Evolutionary conservation across 2,888 invertebrate genomes (phyloP).

Genomic region (Cinara cedri): DNA sequence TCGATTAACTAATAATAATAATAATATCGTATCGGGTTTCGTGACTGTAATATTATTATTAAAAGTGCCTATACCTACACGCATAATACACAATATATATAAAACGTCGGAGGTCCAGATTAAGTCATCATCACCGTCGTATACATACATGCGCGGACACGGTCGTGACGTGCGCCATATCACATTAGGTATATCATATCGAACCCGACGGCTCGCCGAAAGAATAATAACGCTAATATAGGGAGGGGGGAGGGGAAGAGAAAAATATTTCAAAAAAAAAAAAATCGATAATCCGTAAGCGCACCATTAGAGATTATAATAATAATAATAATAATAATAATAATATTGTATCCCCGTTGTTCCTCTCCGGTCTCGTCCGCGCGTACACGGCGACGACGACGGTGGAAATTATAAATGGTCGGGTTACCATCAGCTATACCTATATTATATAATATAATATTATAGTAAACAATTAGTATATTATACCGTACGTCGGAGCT

Average conservation of each 20-base stretch:
- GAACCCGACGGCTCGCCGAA: slow-evolving; percentile 29
- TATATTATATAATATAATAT: slow-evolving; percentile 9
- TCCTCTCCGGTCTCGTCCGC: too few relatives aligned
- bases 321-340: slow-evolving; percentile 20
- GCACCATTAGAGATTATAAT: too few relatives aligned
- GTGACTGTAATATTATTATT: slow-evolving; percentile 9
- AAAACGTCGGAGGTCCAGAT: slow-evolving; percentile 37
- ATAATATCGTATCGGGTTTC: slow-evolving; percentile 39
- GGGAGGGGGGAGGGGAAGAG: too few relatives aligned
- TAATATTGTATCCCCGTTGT: too few relatives aligned
- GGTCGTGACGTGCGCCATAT: slow-evolving; percentile 41
- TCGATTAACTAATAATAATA: slow-evolving; percentile 18
- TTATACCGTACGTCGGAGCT: not conserved
- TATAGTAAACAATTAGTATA: slow-evolving; percentile 51
- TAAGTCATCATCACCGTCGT: slow-evolving; percentile 29
- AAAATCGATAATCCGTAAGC: too few relatives aligned
- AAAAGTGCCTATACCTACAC: too few relatives aligned
- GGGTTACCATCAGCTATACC: not conserved
- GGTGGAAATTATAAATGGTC: not conserved
- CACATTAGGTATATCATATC: too few relatives aligned
- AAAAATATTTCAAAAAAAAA: too few relatives aligned
- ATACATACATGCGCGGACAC: not conserved
- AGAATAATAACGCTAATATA: too few relatives aligned
- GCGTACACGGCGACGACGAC: not conserved
- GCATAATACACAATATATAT: too few relatives aligned